Percentiles rank a stretch among this genome's conserved stretches.
Evolutionary conservation across 2,888 invertebrate genomes (phyloP).

Genomic region (Helicoverpa assulta): DNA sequence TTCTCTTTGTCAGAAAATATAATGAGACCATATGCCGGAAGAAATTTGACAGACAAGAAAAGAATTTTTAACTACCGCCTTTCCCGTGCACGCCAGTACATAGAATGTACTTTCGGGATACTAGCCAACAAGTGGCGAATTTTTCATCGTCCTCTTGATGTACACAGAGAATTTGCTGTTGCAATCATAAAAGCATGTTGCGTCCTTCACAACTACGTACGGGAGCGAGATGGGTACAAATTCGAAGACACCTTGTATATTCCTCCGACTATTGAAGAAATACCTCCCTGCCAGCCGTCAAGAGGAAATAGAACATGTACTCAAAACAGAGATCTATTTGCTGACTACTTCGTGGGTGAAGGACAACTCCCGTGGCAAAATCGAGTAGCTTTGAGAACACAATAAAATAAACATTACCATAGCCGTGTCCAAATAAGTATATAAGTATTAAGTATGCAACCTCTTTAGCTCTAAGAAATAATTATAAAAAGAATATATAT

Average conservation of each 20-base stretch:
- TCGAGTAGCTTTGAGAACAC: slow-evolving; percentile 4
- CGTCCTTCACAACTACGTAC: slow-evolving; percentile 56
- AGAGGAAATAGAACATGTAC: slow-evolving; percentile 9
- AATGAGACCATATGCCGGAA: slow-evolving; percentile 45
- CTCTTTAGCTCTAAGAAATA: no score
- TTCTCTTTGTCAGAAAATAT: slow-evolving; percentile 41
- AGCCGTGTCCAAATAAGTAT: no score
- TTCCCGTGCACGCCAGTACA: slow-evolving; percentile 53
- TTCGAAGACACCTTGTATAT: slow-evolving; percentile 56
- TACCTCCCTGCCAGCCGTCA: slow-evolving; percentile 12
- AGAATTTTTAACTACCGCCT: slow-evolving; percentile 59
- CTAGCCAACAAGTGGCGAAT: slow-evolving; percentile 59
- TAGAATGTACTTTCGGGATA: slow-evolving; percentile 62
- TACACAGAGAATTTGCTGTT: slow-evolving; percentile 46
- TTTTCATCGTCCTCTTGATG: slow-evolving; percentile 54
- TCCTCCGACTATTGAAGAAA: slow-evolving; percentile 52
- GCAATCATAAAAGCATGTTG: slow-evolving; percentile 34
- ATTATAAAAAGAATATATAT: no score
- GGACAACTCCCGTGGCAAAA: slow-evolving; percentile 1
- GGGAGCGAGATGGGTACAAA: slow-evolving; percentile 53
- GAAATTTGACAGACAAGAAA: slow-evolving; percentile 33
- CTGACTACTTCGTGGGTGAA: slow-evolving; percentile 9
- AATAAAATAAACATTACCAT: slow-evolving; percentile 18
- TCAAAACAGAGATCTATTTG: slow-evolving; percentile 17
- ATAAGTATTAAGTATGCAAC: no score